Evolutionary conservation across 2,113 vertebrate species (phyloP), one percentile per base, ranked within the genome.

Genomic region (Beaufortia kweichowensis): DNA sequence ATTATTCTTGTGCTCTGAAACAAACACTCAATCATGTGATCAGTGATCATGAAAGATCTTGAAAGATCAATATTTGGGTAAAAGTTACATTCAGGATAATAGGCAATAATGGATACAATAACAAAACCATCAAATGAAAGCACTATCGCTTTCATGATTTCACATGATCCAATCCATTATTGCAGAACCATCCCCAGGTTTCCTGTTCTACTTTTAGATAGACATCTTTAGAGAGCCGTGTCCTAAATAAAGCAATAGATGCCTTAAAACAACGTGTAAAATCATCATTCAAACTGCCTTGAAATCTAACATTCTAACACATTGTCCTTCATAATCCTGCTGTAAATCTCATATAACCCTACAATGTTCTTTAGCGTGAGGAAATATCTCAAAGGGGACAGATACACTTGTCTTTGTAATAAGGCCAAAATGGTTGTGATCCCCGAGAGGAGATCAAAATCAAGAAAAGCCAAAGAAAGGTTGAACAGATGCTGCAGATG

Each of bases 121-220:
- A 55, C 24, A 59, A 15, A 12, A 53, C 41, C 59, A 5, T 71
- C 4, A 9, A 76, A 24, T 4, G 19, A 57, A 35, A 53, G 28
- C 7, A 43, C 23, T 63, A 59, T 72, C 63, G 23, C 65, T 70
- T 82, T 78, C 77, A 26, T 48, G n/a, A n/a, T 60, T 66, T 31
- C 48, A 48, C n/a, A 65, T 55, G 35, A 50, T 14, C 53, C 77
- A 46, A 53, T 79, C 73, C 28, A 68, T 33, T 84, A 80, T 12
- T 35, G 43, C 59, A 78, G 39, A 82, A 74, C 74, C 55, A 71
- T 53, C 63, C 43, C 35, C 17, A 31, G 53, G 77, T 70, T 80
- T 79, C 81, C 72, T 79, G 67, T 72, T 80, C 56, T 67, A 53
- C 35, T 73, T 53, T 74, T 29, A 50, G n/a, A 33, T 59, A 55